Evolutionary conservation across 2,113 vertebrate species (phyloP).

Genomic region (Nothocercus julius): DNA sequence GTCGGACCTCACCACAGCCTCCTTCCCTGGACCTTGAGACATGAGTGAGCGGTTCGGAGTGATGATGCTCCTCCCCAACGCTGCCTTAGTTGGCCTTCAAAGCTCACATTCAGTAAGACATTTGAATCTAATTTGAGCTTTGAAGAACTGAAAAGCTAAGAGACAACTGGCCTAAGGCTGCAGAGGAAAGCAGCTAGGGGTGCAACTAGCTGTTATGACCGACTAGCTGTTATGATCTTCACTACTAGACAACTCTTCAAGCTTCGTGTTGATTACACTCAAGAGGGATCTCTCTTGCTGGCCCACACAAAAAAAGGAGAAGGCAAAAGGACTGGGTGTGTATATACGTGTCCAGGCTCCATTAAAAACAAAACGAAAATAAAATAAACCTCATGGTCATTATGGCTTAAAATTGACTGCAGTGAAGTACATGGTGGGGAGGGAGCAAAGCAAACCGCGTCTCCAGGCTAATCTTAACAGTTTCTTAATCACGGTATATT

Average conservation of each 20-base stretch:
- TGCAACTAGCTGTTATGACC: not conserved
- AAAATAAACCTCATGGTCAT: not conserved
- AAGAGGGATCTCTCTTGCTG: fast-evolving
- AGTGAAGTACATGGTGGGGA: not conserved
- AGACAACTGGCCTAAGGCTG: not conserved
- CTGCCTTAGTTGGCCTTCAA: not conserved
- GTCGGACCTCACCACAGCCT: not conserved
- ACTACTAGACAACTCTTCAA: not conserved
- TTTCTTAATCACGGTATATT: not conserved
- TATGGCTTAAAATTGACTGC: not conserved
- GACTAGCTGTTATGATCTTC: too few relatives aligned
- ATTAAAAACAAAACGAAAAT: not conserved
- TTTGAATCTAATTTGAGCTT: not conserved
- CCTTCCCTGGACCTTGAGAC: not conserved
- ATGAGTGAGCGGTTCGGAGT: not conserved
- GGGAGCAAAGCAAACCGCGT: not conserved
- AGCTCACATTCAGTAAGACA: not conserved
- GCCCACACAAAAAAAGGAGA: not conserved
- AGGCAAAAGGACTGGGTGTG: not conserved
- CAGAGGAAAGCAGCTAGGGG: not conserved
- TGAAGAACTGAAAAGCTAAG: not conserved
- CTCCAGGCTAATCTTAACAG: not conserved
- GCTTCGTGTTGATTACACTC: not conserved
- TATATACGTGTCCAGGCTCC: fast-evolving
- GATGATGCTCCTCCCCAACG: not conserved